phyloP scores from a whole-genome alignment of 2,888 invertebrate genomes.

The Pandemis cinnamomeana region DNA sequence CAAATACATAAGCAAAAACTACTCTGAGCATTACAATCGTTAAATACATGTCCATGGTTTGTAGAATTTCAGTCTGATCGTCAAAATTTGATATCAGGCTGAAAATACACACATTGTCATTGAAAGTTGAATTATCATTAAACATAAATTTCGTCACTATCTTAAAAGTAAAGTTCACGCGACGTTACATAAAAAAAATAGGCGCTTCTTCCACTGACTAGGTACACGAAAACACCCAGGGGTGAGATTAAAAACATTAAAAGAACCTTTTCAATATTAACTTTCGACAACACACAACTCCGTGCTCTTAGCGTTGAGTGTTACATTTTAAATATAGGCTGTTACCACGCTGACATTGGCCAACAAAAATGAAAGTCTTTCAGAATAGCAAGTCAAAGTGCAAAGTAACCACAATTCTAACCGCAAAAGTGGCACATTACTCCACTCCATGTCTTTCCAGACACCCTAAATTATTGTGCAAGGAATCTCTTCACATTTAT shows the following conservation, averaged over 20 bases:
- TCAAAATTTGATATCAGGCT: too few relatives aligned
- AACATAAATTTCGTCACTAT: too few relatives aligned
- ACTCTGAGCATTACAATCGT: background rate
- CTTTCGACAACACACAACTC: background rate
- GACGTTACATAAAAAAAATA: too few relatives aligned
- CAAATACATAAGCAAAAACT: background rate
- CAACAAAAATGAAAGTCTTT: conserved; percentile 35
- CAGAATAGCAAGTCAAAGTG: conserved; percentile 16
- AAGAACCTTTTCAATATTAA: too few relatives aligned
- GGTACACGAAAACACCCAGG: too few relatives aligned
- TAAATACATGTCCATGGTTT: too few relatives aligned
- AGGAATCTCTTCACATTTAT: background rate
- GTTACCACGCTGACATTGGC: conserved; percentile 18
- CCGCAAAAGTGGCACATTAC: conserved; percentile 29
- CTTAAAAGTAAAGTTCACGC: too few relatives aligned
- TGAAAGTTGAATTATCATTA: too few relatives aligned
- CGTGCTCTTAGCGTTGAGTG: background rate
- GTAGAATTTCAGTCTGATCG: too few relatives aligned
- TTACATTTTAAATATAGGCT: conserved; percentile 12
- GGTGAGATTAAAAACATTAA: too few relatives aligned
- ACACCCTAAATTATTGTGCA: background rate
- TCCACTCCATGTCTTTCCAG: background rate
- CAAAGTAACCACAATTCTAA: conserved; percentile 16
- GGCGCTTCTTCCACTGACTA: too few relatives aligned
- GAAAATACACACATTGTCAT: too few relatives aligned